Evolutionary conservation across 1,140 invertebrate species (phyloP), one percentile per base, ranked within the genome.

Genomic region (Hestina assimilis): DNA sequence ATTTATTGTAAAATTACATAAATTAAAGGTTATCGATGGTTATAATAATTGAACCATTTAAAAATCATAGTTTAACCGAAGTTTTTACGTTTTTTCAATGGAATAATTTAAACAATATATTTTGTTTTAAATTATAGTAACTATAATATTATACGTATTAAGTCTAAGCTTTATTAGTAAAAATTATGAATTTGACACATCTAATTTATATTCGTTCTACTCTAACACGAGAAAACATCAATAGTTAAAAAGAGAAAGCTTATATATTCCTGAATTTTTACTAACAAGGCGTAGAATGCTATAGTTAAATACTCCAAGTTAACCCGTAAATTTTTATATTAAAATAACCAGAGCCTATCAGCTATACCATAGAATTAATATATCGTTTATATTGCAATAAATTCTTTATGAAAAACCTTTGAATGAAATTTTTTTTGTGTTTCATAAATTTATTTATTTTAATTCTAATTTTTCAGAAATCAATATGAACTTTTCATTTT

Each of bases 321-420:
- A 52, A 52, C 50, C 50, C 50, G 35, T 52, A 52, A 42, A 42
- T 23, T 38, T 38, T 19, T 19, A 14, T 21, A 29, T 14, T 29
- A 41, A 42, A 52, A 15, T 52, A 52, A 42, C 23, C 20, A 26
- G 11, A 29, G 35, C n/a, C n/a, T n/a, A n/a, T n/a, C n/a, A n/a
- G n/a, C n/a, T n/a, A n/a, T n/a, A n/a, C n/a, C n/a, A n/a, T n/a
- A n/a, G n/a, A n/a, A n/a, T n/a, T n/a, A n/a, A n/a, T n/a, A n/a
- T n/a, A n/a, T n/a, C n/a, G n/a, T n/a, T n/a, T n/a, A n/a, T n/a
- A n/a, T n/a, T n/a, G n/a, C n/a, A n/a, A n/a, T n/a, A n/a, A n/a
- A n/a, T n/a, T n/a, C n/a, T n/a, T n/a, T n/a, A n/a, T n/a, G n/a
- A n/a, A n/a, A n/a, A n/a, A n/a, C n/a, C n/a, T n/a, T n/a, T n/a